These are phyloP conservation scores for Tetragonula clypearis DNA, from an alignment of 1,140 invertebrate species.

Conservation along the genomic window DNA sequence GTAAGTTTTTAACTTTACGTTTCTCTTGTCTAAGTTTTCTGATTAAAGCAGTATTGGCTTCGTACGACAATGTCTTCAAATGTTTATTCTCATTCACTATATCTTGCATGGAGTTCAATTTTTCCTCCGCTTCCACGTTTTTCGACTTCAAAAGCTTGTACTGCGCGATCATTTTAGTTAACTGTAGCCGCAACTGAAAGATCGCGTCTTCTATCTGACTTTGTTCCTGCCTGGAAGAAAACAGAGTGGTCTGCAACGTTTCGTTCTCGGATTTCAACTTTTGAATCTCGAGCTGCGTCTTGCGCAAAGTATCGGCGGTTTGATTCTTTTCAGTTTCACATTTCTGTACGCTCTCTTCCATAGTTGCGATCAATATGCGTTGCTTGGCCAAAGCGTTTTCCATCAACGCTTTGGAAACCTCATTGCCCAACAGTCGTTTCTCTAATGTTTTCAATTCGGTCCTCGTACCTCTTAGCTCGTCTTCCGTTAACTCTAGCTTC, in stretches of 20 bases:
- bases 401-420: constrained; percentile 57
- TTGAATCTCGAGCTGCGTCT: constrained; percentile 54
- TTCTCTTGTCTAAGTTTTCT: constrained; percentile 69
- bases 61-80: constrained; percentile 64
- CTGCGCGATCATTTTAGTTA: constrained; percentile 74
- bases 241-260: constrained; percentile 60
- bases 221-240: constrained; percentile 71
- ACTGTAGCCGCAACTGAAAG: constrained; percentile 68
- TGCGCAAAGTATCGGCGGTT: constrained; percentile 38
- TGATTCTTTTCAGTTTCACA: constrained; percentile 64
- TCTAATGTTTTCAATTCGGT: constrained; percentile 62
- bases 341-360: constrained; percentile 60
- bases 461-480: constrained; percentile 58
- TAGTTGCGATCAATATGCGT: constrained; percentile 54
- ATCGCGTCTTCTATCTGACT: constrained; percentile 73
- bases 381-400: constrained; percentile 62
- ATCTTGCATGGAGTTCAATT: constrained; percentile 67
- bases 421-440: constrained; percentile 57
- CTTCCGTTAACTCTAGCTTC: constrained; percentile 63
- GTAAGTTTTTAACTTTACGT: constrained; percentile 56
- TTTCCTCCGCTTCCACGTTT: constrained; percentile 71
- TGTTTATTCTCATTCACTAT: constrained; percentile 69
- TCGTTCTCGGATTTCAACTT: constrained; percentile 69
- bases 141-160: constrained; percentile 72
- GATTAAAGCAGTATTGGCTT: constrained; percentile 65